Percentiles rank a stretch among this genome's conserved stretches.
These are phyloP conservation scores for Stenopsyche tienmushanensis DNA, from an alignment of 1,140 invertebrate species.

Conservation along the genomic window DNA sequence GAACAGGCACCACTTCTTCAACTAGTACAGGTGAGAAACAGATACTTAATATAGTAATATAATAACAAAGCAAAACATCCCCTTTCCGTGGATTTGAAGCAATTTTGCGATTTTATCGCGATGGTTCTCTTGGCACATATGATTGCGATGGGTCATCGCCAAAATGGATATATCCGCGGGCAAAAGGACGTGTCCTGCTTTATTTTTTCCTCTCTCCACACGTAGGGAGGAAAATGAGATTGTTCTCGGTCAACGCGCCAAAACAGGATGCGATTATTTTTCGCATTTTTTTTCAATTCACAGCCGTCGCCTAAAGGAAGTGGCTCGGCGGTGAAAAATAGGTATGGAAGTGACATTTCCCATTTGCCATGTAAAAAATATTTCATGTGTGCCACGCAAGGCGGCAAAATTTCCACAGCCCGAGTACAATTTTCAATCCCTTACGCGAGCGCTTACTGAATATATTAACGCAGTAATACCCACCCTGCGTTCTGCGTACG, in stretches of 20 bases:
- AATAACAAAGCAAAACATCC: no score
- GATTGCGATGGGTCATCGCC: no score
- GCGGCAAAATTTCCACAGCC: background rate
- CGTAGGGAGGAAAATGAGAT: slow-evolving; percentile 37
- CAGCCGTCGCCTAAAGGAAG: slow-evolving; percentile 32
- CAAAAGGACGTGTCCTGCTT: no score
- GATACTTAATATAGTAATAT: background rate
- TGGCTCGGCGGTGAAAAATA: slow-evolving; percentile 37
- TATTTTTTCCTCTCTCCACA: slow-evolving; percentile 11
- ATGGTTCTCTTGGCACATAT: background rate
- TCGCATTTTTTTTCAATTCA: slow-evolving; percentile 37
- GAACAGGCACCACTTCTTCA: slow-evolving; percentile 56
- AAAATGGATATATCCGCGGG: no score
- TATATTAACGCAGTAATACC: slow-evolving; percentile 4
- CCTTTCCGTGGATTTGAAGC: no score
- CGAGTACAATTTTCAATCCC: background rate
- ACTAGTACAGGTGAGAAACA: slow-evolving; percentile 54
- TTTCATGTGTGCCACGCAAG: slow-evolving; percentile 33
- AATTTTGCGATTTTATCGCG: no score
- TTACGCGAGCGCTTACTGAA: background rate
- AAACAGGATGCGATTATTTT: slow-evolving; percentile 35
- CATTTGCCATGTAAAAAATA: slow-evolving; percentile 42
- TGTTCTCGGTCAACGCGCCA: slow-evolving; percentile 41
- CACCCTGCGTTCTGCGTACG: no score
- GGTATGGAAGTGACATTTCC: slow-evolving; percentile 41